Evolutionary conservation across 2,888 invertebrate genomes (phyloP).

Genomic region (Oscheius sp.): DNA sequence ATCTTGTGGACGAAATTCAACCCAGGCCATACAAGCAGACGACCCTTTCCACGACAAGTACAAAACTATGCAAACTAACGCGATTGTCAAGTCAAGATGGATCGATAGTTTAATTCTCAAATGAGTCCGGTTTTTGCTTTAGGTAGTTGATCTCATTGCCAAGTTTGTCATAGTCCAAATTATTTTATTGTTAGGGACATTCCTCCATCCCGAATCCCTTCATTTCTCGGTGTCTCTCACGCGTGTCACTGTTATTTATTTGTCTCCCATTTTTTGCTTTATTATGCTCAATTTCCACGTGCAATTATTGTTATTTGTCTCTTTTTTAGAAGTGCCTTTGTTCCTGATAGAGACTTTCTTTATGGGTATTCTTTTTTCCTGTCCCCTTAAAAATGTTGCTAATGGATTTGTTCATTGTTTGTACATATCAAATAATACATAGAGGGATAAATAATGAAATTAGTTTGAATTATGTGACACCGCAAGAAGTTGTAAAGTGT

Average conservation of each 20-base stretch:
- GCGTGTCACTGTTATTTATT: conserved; percentile 15
- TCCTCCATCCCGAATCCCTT: neutral
- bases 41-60: neutral
- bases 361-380: neutral
- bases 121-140: neutral
- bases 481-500: too few species aligned
- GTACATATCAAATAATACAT: conserved; percentile 10
- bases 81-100: neutral
- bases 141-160: conserved; percentile 15
- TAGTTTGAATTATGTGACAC: too few species aligned
- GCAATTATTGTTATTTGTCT: conserved; percentile 11
- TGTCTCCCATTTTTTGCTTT: conserved; percentile 4
- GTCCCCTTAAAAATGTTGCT: neutral
- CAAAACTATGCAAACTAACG: neutral
- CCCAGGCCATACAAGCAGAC: neutral
- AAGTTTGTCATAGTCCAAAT: conserved; percentile 10
- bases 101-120: neutral
- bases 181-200: neutral
- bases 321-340: conserved; percentile 2
- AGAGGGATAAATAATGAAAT: neutral
- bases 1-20: conserved; percentile 8
- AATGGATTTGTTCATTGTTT: neutral
- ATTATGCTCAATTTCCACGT: conserved; percentile 15
- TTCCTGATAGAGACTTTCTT: neutral
- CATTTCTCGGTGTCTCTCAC: conserved; percentile 15